These are phyloP conservation scores for Fragum sueziense DNA, from an alignment of 2,888 invertebrate species.

Conservation along the genomic window DNA sequence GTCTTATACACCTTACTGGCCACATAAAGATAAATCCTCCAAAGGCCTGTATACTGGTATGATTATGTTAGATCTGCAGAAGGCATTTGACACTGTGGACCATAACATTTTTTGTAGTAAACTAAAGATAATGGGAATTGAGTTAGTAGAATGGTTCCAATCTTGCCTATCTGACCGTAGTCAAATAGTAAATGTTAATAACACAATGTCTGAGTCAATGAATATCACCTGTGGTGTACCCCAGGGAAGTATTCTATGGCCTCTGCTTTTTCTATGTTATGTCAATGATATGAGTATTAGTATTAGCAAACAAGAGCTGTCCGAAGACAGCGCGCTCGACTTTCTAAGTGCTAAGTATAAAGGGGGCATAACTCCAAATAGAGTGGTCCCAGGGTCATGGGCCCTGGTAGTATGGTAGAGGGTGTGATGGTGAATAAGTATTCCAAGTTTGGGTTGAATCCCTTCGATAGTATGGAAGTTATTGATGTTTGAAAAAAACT, in stretches of 20 bases:
- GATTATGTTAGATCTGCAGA: conserved; percentile 27
- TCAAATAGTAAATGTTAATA: neutral
- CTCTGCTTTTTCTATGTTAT: conserved; percentile 27
- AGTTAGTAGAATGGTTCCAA: conserved; percentile 6
- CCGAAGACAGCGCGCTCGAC: too few species aligned
- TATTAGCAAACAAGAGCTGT: too few species aligned
- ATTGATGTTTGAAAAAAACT: too few species aligned
- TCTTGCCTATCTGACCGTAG: conserved; percentile 16
- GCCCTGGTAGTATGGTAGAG: too few species aligned
- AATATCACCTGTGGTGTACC: conserved; percentile 26
- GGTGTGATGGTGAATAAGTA: too few species aligned
- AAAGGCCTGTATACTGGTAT: conserved; percentile 34
- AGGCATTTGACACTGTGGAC: conserved; percentile 20
- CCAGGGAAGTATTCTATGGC: conserved; percentile 25
- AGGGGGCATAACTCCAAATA: too few species aligned
- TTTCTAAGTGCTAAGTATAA: too few species aligned
- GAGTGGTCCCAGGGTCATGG: too few species aligned
- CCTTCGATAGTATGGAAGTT: too few species aligned
- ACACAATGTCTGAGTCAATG: neutral
- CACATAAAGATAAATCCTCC: conserved; percentile 20
- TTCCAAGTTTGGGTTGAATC: too few species aligned
- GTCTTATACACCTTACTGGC: conserved; percentile 20
- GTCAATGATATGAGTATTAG: conserved; percentile 32
- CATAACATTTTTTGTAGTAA: conserved; percentile 17
- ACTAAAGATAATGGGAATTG: conserved; percentile 3